Conservation (phyloP, 1,140 invertebrate genomes). For the Lineus longissimus region DNA sequence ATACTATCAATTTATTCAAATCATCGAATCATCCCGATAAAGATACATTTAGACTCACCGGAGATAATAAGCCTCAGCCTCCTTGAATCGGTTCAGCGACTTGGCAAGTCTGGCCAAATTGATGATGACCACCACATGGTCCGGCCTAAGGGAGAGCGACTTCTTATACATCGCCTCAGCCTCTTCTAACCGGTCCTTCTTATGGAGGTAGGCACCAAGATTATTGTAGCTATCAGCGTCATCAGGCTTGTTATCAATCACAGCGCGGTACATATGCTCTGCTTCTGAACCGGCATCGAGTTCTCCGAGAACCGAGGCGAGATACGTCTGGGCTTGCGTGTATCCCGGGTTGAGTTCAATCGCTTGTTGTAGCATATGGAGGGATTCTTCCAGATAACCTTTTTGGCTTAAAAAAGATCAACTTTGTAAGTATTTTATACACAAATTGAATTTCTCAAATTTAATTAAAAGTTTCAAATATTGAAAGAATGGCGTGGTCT, state of each 20-base stretch:
- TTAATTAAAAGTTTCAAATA: too few relatives aligned
- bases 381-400: constrained; percentile 21
- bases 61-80: constrained; percentile 31
- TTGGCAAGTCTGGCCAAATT: constrained; percentile 27
- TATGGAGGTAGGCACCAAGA: constrained; percentile 52
- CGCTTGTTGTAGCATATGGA: constrained; percentile 26
- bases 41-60: neutral
- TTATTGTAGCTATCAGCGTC: constrained; percentile 50
- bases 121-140: constrained; percentile 42
- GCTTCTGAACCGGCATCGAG: constrained; percentile 25
- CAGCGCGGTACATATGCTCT: constrained; percentile 23
- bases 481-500: too few relatives aligned
- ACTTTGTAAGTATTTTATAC: neutral
- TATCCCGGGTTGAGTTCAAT: constrained; percentile 28
- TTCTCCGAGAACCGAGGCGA: constrained; percentile 25
- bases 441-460: neutral
- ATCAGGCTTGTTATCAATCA: constrained; percentile 25
- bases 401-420: constrained; percentile 21
- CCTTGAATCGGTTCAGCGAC: constrained; percentile 16
- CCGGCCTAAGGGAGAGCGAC: constrained; percentile 39
- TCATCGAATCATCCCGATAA: too few relatives aligned
- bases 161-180: constrained; percentile 45
- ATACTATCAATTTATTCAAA: too few relatives aligned
- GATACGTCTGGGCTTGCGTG: constrained; percentile 25
- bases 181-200: constrained; percentile 46